A percentile compares a stretch with the other conserved stretches of the same genome.
These are phyloP conservation scores for Stratiomys singularior DNA, from an alignment of 2,888 invertebrate genomes.

Conservation along the genomic window DNA sequence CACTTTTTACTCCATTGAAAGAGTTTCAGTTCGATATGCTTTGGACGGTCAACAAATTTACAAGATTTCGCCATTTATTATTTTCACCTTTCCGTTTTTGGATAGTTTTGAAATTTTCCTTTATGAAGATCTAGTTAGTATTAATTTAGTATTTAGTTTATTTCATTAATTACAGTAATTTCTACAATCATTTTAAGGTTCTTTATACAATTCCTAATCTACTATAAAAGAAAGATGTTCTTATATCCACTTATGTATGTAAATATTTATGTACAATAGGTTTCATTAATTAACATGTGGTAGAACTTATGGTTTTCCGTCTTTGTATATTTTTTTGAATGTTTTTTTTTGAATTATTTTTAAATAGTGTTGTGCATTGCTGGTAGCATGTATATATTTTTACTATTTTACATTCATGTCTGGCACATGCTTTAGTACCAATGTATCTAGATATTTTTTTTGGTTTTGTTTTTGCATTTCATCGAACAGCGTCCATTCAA, in stretches of 20 bases:
- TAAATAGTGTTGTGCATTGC: no score
- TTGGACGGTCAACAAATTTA: constrained; percentile 44
- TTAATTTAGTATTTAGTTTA: constrained; percentile 6
- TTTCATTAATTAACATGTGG: no score
- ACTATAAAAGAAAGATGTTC: background rate
- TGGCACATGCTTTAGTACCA: no score
- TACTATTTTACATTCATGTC: no score
- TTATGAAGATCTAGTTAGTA: constrained; percentile 5
- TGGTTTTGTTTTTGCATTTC: no score
- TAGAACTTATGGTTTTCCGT: no score
- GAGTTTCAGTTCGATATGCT: constrained; percentile 45
- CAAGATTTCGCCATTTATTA: constrained; percentile 6
- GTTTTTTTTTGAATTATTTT: no score
- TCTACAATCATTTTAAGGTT: background rate
- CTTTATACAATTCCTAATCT: background rate
- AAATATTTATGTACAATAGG: background rate
- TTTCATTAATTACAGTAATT: background rate
- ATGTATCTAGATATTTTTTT: no score
- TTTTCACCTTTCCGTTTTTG: constrained; percentile 22
- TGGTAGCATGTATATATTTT: no score
- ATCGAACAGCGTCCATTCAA: no score
- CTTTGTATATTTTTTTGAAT: no score
- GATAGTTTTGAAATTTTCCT: background rate
- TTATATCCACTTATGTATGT: background rate
- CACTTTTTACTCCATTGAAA: background rate